These are phyloP conservation scores for Pseudococcus jackbeardsleyi DNA, from an alignment of 2,888 invertebrate species.

Conservation along the genomic window DNA sequence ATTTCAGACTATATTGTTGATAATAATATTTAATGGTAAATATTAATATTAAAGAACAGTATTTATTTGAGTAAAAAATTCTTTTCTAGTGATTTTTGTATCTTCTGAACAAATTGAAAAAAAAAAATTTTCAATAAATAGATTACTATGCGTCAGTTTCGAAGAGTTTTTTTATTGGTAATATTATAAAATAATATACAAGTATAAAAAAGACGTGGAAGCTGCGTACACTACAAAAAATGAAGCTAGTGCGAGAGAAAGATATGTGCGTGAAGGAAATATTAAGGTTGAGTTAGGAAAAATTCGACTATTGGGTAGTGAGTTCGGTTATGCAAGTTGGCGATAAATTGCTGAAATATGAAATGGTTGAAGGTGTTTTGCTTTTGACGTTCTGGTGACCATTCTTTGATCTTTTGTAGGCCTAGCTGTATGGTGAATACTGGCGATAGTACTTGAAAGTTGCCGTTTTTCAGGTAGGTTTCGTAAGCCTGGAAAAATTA, in stretches of 20 bases:
- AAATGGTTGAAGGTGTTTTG: slow-evolving; percentile 87
- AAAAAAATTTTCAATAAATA: slow-evolving; percentile 63
- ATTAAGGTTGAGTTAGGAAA: not conserved
- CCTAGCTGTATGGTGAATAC: slow-evolving; percentile 94
- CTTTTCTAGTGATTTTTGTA: slow-evolving; percentile 65
- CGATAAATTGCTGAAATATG: slow-evolving; percentile 85
- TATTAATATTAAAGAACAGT: slow-evolving; percentile 64
- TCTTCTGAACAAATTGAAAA: slow-evolving; percentile 61
- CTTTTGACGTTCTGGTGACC: slow-evolving; percentile 88
- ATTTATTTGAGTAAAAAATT: slow-evolving; percentile 63
- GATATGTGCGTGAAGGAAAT: not conserved
- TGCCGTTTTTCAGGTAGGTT: slow-evolving; percentile 90
- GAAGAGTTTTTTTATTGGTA: not conserved
- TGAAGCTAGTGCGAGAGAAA: not conserved
- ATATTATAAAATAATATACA: slow-evolving; percentile 1
- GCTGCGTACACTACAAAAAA: slow-evolving; percentile 1
- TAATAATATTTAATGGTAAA: slow-evolving; percentile 63
- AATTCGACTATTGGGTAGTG: not conserved
- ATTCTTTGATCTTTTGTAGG: slow-evolving; percentile 81
- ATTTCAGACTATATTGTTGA: slow-evolving; percentile 62
- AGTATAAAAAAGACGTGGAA: slow-evolving; percentile 5
- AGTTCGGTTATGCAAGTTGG: slow-evolving; percentile 80
- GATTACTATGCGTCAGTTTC: slow-evolving; percentile 55
- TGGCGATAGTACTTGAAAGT: slow-evolving; percentile 88
- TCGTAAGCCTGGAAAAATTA: slow-evolving; percentile 83